Evolutionary conservation across 37 sponge, comb jelly and placozoan species (phyloP), one percentile per base, ranked within the genome.

Genomic region (Aphrocallistes beatrix): DNA sequence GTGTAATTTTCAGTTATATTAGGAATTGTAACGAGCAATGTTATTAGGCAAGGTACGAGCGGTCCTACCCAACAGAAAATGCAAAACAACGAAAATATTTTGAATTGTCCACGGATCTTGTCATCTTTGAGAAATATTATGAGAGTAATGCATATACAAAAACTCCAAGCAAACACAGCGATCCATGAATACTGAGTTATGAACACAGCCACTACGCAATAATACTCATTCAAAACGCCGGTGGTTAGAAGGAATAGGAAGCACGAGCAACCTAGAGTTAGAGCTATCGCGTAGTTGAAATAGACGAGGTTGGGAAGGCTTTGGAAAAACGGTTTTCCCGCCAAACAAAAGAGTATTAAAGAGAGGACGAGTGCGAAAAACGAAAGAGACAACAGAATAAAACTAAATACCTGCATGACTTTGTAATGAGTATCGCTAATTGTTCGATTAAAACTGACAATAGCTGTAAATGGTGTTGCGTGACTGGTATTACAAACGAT

Each of bases 101-200:
- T 60, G 8, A 60, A 25, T 25, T 60, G 10, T 21, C 75, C 75
- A 19, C n/a, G 8, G 10, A 60, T 60, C 34, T 60, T 60, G 3
- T 28, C 34, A 60, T 25, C 34, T 60, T 30, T 21, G 34, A 28
- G n/a, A 60, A 60, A 60, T 3, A 25, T 25, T 28, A 60, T 28
- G 10, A 60, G 75, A 19, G n/a, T 60, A 6, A 60, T 13, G n/a
- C 75, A 25, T 8, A 60, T 28, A 60, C 75, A 60, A 32, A 60
- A 60, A 13, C 75, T 60, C 75, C 75, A 60, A 19, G 75, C n/a
- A 60, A 60, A 60, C n/a, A 60, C 75, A 60, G 75, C 25, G n/a
- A 13, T 60, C 75, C 75, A 60, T 32, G 21, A 19, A 60, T 60
- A 60, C 34, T 60, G 75, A 19, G 32, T 60, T 60, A 60, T 13